Evolutionary conservation across 2,888 invertebrate genomes (phyloP).

Genomic region (Isoperla grammatica): DNA sequence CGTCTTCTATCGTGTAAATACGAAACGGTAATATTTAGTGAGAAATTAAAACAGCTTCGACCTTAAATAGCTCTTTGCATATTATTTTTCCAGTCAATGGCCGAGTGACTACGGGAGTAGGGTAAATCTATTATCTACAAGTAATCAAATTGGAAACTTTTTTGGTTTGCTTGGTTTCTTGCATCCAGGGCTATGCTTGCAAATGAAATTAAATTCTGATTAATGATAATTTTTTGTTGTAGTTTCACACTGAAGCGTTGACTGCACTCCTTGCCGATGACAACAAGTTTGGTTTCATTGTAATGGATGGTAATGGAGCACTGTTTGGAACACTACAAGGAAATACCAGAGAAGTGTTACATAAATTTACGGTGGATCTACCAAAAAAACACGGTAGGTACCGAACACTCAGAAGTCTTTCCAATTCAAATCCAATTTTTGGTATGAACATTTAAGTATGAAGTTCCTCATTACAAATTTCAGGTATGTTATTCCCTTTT

Average conservation of each 20-base stretch:
- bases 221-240: conserved; percentile 22
- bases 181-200: no score
- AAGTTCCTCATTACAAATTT: neutral
- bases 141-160: no score
- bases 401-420: no score
- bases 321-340: conserved; percentile 98
- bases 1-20: no score
- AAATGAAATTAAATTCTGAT: no score
- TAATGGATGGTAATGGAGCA: conserved; percentile 99
- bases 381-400: conserved; percentile 94
- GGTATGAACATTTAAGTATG: neutral
- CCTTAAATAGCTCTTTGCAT: no score
- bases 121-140: no score
- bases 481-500: neutral
- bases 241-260: conserved; percentile 91
- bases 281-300: conserved; percentile 99
- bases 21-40: no score
- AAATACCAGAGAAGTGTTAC: conserved; percentile 86
- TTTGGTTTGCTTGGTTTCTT: no score
- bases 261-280: conserved; percentile 96
- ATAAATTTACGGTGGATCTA: conserved; percentile 96
- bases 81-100: no score
- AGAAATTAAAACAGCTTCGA: no score
- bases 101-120: no score
- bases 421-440: neutral